Base-by-base conservation (phyloP, 1,140 invertebrate species). In the Lasioglossum albipes region DNA sequence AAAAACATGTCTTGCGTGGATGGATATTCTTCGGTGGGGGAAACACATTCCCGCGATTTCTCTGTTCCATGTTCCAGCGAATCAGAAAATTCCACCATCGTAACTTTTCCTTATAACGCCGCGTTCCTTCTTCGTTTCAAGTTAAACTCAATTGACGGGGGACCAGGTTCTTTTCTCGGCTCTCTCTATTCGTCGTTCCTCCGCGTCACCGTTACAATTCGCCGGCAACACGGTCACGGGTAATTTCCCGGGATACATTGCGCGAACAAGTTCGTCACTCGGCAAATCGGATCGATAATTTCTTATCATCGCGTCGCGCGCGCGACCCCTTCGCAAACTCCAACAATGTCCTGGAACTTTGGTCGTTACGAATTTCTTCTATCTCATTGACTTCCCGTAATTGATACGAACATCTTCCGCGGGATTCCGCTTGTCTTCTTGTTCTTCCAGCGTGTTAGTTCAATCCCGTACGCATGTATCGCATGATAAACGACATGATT, bases 281-380 rank as follows among this genome's bases (percentile, higher is more conserved):
- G 68, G 31, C 41, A 76, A 85, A 83, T 71, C 73, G 49, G 67
- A 66, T 74, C 81, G 76, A 86, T 79, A 74, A 87, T 86, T 86
- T 77, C 76, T 86, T 86, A 86, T 86, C 81, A 72, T 31, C 61
- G 57, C 61, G 64, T 49, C 27, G 75, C 27, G 27, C 27, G 27
- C 22, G 36, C 74, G n/a, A 7, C 59, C n/a, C 57, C 20, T 59
- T 5, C 49, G 61, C 67, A 22, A 72, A 62, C 84, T 76, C 59
- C 57, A 6, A 54, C 13, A 71, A 75, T 65, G 75, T 74, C 54
- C 70, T 68, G 73, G 61, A 87, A 87, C 84, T 87, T 86, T 81
- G 81, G 73, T 87, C 81, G 81, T 86, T 86, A 83, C 76, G 61
- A 75, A 83, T 82, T 78, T 79, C 85, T 83, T 87, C 81, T 77